phyloP scores from a whole-genome alignment of 2,888 invertebrate species.

The Adela reaumurella region DNA sequence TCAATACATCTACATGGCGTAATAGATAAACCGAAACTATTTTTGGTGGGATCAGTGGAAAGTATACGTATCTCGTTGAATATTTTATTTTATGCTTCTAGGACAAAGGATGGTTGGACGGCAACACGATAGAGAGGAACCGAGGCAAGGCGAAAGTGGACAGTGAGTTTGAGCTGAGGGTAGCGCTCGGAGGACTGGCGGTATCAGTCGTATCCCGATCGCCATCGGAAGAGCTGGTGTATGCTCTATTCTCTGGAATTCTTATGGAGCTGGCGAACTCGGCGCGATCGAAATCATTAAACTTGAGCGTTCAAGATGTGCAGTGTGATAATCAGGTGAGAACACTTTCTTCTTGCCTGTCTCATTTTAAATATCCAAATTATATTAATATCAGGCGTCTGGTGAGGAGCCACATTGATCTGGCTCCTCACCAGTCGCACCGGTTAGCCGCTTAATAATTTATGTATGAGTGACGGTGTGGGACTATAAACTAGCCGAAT shows the following conservation, averaged over 20 bases:
- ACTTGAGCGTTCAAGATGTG: conserved; percentile 72
- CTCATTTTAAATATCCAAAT: too few species aligned
- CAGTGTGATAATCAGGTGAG: conserved; percentile 81
- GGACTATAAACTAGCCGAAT: too few species aligned
- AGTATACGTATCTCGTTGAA: too few species aligned
- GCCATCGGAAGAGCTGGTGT: conserved; percentile 78
- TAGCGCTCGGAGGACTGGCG: conserved; percentile 65
- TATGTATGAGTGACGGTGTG: too few species aligned
- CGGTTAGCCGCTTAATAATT: too few species aligned
- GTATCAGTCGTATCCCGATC: conserved; percentile 73
- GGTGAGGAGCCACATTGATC: too few species aligned
- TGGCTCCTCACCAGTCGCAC: too few species aligned
- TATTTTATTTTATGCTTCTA: conserved; percentile 10
- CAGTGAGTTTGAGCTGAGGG: conserved; percentile 60
- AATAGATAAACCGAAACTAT: too few species aligned
- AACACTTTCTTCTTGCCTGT: too few species aligned
- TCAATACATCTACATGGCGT: too few species aligned
- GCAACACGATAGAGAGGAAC: conserved; percentile 19
- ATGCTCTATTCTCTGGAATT: conserved; percentile 65
- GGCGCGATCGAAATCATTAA: conserved; percentile 53
- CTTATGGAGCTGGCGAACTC: conserved; percentile 59
- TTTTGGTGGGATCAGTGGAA: too few species aligned
- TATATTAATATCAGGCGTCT: too few species aligned
- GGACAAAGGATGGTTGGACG: conserved; percentile 31
- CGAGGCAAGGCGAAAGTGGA: conserved; percentile 17